phyloP scores from a whole-genome alignment of 2,797 vertebrate species.

The Spondyliosoma cantharus region DNA sequence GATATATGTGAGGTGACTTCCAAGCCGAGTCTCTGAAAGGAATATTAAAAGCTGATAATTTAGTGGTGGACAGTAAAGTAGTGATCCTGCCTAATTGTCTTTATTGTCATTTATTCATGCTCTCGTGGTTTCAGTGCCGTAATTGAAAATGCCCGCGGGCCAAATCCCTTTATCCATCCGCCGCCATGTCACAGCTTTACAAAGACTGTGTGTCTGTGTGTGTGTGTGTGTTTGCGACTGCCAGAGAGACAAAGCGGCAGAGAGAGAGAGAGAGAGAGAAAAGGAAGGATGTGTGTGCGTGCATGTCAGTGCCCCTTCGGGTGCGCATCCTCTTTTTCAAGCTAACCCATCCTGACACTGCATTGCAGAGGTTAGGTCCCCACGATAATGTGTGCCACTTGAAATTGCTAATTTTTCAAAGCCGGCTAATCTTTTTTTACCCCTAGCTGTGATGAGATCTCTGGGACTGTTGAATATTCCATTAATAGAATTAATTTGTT shows the following conservation, averaged over 20 bases:
- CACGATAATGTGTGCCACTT: slow-evolving; percentile 78
- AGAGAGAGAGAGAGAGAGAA: slow-evolving; percentile 19
- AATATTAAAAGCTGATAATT: slow-evolving; percentile 30
- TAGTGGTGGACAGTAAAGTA: slow-evolving; percentile 27
- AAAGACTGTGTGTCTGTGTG: slow-evolving; percentile 19
- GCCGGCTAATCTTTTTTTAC: slow-evolving; percentile 77
- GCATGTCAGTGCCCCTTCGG: slow-evolving; percentile 59
- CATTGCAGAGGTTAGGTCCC: slow-evolving; percentile 76
- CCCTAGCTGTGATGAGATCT: slow-evolving; percentile 78
- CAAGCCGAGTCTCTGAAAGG: neutral
- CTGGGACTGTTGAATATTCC: slow-evolving; percentile 79
- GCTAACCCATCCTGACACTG: slow-evolving; percentile 79
- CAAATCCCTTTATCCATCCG: slow-evolving; percentile 81
- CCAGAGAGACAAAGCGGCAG: slow-evolving; percentile 15
- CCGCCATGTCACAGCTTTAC: slow-evolving; percentile 55
- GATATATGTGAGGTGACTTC: too few species aligned
- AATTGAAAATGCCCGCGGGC: slow-evolving; percentile 78
- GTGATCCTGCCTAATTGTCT: slow-evolving; percentile 65
- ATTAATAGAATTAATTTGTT: slow-evolving; percentile 81
- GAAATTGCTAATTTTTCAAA: slow-evolving; percentile 81
- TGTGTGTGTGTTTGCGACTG: slow-evolving; percentile 15
- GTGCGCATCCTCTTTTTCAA: slow-evolving; percentile 67
- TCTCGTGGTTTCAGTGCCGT: slow-evolving; percentile 56
- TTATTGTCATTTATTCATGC: slow-evolving; percentile 63
- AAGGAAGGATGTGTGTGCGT: slow-evolving; percentile 25